phyloP scores from a whole-genome alignment of 92 coral and sea anemone genomes.

The Parazoanthus swiftii region DNA sequence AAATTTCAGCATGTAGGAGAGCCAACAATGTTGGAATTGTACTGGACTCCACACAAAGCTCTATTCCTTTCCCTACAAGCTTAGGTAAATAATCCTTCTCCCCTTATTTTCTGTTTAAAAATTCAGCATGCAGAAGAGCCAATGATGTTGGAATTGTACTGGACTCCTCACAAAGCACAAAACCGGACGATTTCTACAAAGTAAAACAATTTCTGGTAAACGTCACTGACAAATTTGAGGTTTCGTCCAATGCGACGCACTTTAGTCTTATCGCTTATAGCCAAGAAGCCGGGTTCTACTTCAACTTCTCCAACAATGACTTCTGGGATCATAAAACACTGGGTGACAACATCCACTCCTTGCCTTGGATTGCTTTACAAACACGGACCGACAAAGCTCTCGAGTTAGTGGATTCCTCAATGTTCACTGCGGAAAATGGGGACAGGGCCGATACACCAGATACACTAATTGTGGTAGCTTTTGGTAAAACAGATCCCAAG shows the following conservation, averaged over 20 bases:
- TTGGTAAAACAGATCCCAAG: slow-evolving; percentile 24
- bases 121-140: slow-evolving; percentile 24
- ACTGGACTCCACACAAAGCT: slow-evolving; percentile 29
- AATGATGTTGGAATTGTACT: slow-evolving; percentile 31
- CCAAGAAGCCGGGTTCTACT: slow-evolving; percentile 37
- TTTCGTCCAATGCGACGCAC: slow-evolving; percentile 6
- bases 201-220: slow-evolving; percentile 23
- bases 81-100: too few species aligned
- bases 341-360: not conserved
- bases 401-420: slow-evolving; percentile 13
- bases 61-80: too few species aligned
- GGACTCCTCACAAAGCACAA: slow-evolving; percentile 34
- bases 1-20: slow-evolving; percentile 25
- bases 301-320: slow-evolving; percentile 38
- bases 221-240: slow-evolving; percentile 30
- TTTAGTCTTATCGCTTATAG: slow-evolving; percentile 40
- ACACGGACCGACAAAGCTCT: slow-evolving; percentile 38
- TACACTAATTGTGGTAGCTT: slow-evolving; percentile 21
- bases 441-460: slow-evolving; percentile 9
- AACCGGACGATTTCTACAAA: slow-evolving; percentile 38
- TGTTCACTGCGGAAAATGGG: slow-evolving; percentile 28
- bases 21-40: slow-evolving; percentile 29
- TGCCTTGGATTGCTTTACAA: slow-evolving; percentile 38
- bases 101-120: not conserved
- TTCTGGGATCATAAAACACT: slow-evolving; percentile 19